Evolutionary conservation across 2,888 invertebrate species (phyloP).

Genomic region (Drosophila paramelanica): DNA sequence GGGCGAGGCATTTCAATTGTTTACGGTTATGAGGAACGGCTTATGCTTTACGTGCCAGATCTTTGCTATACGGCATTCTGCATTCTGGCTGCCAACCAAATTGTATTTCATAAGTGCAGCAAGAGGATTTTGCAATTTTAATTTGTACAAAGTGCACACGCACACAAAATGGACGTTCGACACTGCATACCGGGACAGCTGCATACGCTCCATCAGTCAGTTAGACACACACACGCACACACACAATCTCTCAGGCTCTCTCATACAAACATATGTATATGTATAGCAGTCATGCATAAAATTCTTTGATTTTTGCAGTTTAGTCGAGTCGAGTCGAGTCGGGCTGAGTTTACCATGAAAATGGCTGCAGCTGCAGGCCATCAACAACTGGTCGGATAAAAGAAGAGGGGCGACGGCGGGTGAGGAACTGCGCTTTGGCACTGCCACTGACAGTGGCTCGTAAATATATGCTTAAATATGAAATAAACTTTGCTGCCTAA

Average conservation of each 20-base stretch:
- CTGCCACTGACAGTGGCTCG: constrained; percentile 23
- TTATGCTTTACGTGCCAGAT: constrained; percentile 51
- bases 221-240: constrained; percentile 34
- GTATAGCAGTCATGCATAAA: constrained; percentile 47
- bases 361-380: constrained; percentile 49
- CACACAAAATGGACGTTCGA: constrained; percentile 34
- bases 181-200: constrained; percentile 19
- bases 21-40: constrained; percentile 61
- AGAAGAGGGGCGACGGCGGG: not conserved
- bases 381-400: constrained; percentile 31
- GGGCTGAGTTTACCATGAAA: constrained; percentile 43
- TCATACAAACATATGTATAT: not conserved
- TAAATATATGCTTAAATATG: constrained; percentile 43
- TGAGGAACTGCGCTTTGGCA: not conserved
- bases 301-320: constrained; percentile 61
- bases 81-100: constrained; percentile 39
- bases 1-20: constrained; percentile 41
- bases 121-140: constrained; percentile 75
- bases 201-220: constrained; percentile 61
- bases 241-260: constrained; percentile 1
- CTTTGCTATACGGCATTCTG: constrained; percentile 31
- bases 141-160: constrained; percentile 71
- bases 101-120: constrained; percentile 65
- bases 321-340: constrained; percentile 14
- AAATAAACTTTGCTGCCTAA: constrained; percentile 57